phyloP scores from a whole-genome alignment of 2,797 vertebrate species.

The Borostomias antarcticus region DNA sequence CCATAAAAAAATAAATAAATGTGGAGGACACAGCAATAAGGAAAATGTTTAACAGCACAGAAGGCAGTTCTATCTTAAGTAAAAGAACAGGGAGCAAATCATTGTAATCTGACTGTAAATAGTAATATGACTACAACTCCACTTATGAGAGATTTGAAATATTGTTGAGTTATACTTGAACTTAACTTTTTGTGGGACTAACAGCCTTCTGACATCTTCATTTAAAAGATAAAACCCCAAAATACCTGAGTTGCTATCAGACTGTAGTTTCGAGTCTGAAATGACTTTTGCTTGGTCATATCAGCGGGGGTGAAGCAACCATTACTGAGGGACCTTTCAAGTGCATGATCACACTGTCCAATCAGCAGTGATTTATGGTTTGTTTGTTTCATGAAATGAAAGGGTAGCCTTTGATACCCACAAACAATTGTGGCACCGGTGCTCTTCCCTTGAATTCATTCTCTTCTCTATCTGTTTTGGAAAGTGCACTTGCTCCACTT shows the following conservation, averaged over 20 bases:
- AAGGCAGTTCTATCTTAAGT: no score
- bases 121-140: background rate
- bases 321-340: constrained; percentile 8
- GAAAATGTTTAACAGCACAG: constrained; percentile 11
- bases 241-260: constrained; percentile 22
- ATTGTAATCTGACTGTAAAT: background rate
- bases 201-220: background rate
- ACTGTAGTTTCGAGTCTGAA: constrained; percentile 36
- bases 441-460: constrained; percentile 68
- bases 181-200: background rate
- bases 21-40: constrained; percentile 19
- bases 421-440: constrained; percentile 56
- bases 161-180: background rate
- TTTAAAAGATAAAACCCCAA: background rate
- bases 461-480: constrained; percentile 63
- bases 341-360: constrained; percentile 42
- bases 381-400: constrained; percentile 67
- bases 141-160: background rate
- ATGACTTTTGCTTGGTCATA: constrained; percentile 37
- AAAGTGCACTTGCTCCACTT: constrained; percentile 63
- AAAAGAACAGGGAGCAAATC: no score
- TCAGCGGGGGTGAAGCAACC: constrained; percentile 30
- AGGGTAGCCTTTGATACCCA: constrained; percentile 58
- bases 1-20: no score
- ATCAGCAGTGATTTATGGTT: constrained; percentile 72